Base-by-base conservation (phyloP, 1,140 invertebrate species). In the Mamestra configurata region DNA sequence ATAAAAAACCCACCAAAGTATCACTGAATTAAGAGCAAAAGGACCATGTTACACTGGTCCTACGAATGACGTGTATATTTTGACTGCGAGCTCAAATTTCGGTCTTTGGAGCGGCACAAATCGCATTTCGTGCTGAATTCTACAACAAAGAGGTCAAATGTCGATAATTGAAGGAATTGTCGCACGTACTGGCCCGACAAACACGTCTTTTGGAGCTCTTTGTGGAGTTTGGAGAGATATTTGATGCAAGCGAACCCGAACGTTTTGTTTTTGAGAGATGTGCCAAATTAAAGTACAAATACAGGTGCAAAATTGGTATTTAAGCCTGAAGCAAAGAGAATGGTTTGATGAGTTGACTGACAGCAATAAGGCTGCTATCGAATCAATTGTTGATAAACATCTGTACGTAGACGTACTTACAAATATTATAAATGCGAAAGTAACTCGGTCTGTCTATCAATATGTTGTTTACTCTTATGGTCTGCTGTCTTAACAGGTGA, bases 51-150 rank as follows among this genome's bases (percentile, higher is more conserved):
- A 71, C 15, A 71, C 18, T 79, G 66, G 77, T 22, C 15, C 15
- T 20, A 0, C 0, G 1, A 53, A 53, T 51, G 64, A 76, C 72
- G 72, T n/a, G 79, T 82, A 81, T 88, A 86, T 90, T 89, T 90
- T 86, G 90, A 85, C 89, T 72, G 80, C 49, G 72, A 83, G 82
- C 84, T 84, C 82, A 75, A 84, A 85, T 87, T 83, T 80, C 84
- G 77, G 84, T 20, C 35, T 55, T 20, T 46, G 24, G 59, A 87
- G 79, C 88, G 89, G 66, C 84, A 71, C 89, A 80, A 92, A 92
- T 90, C 83, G 89, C 76, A 84, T 89, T 92, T 89, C 90, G 90
- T 92, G 90, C 84, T 87, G 84, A 90, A 89, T 88, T 84, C 68
- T 84, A 86, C 82, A 89, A 92, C 89, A 89, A 89, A 85, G 80